A percentile compares a stretch with the other conserved stretches of the same genome.
Conservation (phyloP, 2,113 vertebrate species). For the Petroica traversi region DNA sequence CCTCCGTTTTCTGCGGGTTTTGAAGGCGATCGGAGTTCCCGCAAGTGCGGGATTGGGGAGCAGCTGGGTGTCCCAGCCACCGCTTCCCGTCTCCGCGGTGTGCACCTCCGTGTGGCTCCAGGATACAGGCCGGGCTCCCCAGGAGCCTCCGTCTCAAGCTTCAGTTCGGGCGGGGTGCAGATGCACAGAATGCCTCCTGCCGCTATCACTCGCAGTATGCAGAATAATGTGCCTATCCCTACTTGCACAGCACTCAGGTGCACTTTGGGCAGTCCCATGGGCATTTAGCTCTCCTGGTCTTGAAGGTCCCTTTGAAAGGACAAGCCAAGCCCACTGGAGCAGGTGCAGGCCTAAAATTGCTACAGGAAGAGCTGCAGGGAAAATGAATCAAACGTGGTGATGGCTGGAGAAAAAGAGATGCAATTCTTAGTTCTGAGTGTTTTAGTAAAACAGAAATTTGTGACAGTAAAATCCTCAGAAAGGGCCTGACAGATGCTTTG, state of each 20-base stretch:
- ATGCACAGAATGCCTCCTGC: background rate
- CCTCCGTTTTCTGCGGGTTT: background rate
- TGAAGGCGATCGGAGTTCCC: background rate
- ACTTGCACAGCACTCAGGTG: background rate
- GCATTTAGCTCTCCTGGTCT: background rate
- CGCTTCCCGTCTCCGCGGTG: background rate
- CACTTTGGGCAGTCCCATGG: background rate
- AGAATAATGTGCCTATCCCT: background rate
- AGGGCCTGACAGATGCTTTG: background rate
- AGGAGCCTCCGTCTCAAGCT: background rate
- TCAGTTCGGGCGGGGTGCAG: background rate
- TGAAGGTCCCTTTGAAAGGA: background rate
- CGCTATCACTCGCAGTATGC: background rate
- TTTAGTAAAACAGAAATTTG: background rate
- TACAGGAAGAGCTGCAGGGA: background rate
- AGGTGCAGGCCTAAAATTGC: background rate
- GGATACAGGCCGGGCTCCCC: background rate
- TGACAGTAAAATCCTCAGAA: background rate
- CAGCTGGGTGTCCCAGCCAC: background rate
- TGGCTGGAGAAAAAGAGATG: background rate
- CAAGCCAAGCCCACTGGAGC: background rate
- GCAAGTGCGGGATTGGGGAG: background rate
- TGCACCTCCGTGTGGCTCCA: rapidly evolving
- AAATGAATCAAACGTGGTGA: background rate
- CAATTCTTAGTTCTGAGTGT: background rate